Percentiles rank a stretch among this genome's conserved stretches.
These are phyloP conservation scores for Ophion obscuratus DNA, from an alignment of 2,888 invertebrate genomes.

Conservation along the genomic window DNA sequence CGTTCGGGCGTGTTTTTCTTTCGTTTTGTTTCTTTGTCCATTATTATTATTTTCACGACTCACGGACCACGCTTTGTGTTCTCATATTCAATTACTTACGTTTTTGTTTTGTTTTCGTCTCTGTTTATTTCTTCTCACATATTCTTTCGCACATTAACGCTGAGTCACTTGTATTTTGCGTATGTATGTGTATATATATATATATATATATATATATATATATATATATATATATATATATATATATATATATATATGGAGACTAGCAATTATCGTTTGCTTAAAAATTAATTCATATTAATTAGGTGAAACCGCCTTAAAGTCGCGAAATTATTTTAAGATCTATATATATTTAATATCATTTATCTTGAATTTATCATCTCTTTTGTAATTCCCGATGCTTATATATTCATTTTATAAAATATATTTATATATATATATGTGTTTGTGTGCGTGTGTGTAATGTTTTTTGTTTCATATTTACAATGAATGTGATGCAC, in stretches of 20 bases:
- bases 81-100: background rate
- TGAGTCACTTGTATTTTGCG: constrained; percentile 35
- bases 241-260: constrained; percentile 67
- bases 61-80: background rate
- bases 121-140: constrained; percentile 22
- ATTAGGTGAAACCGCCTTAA: constrained; percentile 73
- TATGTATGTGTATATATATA: constrained; percentile 65
- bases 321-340: constrained; percentile 61
- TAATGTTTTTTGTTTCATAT: background rate
- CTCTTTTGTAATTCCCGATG: constrained; percentile 61
- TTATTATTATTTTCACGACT: background rate
- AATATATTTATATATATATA: constrained; percentile 73
- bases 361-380: constrained; percentile 34
- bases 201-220: constrained; percentile 57
- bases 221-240: constrained; percentile 65
- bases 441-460: constrained; percentile 69
- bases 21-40: background rate
- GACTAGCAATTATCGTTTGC: constrained; percentile 80
- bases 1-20: background rate
- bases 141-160: constrained; percentile 28
- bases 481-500: constrained; percentile 3
- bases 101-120: constrained; percentile 23
- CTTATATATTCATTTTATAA: constrained; percentile 76
- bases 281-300: constrained; percentile 71
- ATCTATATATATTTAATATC: constrained; percentile 18